phyloP scores from a whole-genome alignment of 1,140 invertebrate species.

The Thrips palmi region DNA sequence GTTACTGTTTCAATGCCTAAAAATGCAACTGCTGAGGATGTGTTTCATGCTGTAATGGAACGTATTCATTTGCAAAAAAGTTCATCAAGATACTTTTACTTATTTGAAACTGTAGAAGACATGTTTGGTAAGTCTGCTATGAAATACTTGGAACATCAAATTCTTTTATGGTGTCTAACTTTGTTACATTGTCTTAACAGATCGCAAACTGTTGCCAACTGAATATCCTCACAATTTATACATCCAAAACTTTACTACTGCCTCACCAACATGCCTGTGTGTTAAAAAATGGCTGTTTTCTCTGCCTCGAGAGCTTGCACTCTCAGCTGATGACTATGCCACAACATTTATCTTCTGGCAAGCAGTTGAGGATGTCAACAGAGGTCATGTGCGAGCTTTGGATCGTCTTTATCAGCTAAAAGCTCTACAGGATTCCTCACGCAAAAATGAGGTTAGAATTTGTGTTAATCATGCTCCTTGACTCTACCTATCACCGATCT shows the following conservation, averaged over 20 bases:
- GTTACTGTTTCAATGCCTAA: constrained; percentile 81
- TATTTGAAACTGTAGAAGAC: constrained; percentile 96
- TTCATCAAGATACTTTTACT: constrained; percentile 79
- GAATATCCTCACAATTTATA: constrained; percentile 96
- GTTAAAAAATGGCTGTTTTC: constrained; percentile 91
- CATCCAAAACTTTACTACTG: constrained; percentile 98
- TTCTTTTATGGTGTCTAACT: constrained; percentile 15
- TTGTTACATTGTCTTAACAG: constrained; percentile 31
- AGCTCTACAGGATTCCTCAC: constrained; percentile 74
- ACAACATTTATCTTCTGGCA: constrained; percentile 59
- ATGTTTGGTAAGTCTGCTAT: constrained; percentile 57
- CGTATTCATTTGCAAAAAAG: constrained; percentile 66
- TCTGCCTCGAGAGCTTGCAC: constrained; percentile 45
- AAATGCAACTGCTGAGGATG: constrained; percentile 75
- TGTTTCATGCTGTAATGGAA: constrained; percentile 75
- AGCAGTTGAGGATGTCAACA: constrained; percentile 88
- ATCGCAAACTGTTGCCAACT: constrained; percentile 79
- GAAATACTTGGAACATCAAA: constrained; percentile 38
- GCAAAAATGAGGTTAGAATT: constrained; percentile 52
- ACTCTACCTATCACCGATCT: constrained; percentile 2
- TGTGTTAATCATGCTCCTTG: background rate
- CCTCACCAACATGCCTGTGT: constrained; percentile 85
- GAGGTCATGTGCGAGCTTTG: constrained; percentile 73
- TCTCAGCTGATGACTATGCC: constrained; percentile 42
- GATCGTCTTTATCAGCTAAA: constrained; percentile 88